Base-by-base conservation (phyloP, 2,113 vertebrate species). In the Zosterops lateralis region DNA sequence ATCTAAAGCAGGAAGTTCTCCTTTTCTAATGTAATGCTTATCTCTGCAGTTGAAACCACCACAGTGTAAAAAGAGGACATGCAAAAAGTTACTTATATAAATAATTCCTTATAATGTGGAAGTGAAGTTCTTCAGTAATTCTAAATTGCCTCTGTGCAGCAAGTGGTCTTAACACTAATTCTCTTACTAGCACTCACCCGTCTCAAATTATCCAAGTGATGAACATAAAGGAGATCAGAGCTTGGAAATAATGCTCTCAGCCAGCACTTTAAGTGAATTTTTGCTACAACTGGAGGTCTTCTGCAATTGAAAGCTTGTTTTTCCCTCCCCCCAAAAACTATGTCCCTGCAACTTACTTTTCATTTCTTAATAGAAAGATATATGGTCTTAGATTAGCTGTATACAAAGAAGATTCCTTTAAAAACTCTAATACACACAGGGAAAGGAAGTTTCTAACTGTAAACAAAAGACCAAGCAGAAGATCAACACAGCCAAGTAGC, bases 1-100 rank as follows among this genome's bases (percentile, higher is more conserved):
- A 51, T 47, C 80, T 92, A 65, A 70, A 64, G 50, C 53, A 90
- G 44, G 54, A 96, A 92, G 84, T 73, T 95, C 84, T 87, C 58
- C 22, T 86, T 85, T 70, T 68, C 82, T 85, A 73, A 80, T 12
- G 48, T 48, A 93, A 83, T 31, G 29, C 26, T 89, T 54, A 67
- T 57, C 28, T 15, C 57, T 75, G 58, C 50, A 80, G 51, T n/a
- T 73, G 38, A 82, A 95, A 62, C 24, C 22, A 73, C 17, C 19
- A 45, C 17, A 85, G 29, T 24, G 47, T 44, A 90, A 87, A 64
- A 87, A 50, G 32, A 66, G 17, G 24, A 79, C 42, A 79, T 5
- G 7, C 21, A 87, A 28, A 17, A 54, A 73, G 36, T 56, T 89
- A 68, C 60, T 78, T 29, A 53, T 4, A 54, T 15, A 89, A 81